Evolutionary conservation across 2,888 invertebrate species (phyloP).

Genomic region (Cephus pulcher): DNA sequence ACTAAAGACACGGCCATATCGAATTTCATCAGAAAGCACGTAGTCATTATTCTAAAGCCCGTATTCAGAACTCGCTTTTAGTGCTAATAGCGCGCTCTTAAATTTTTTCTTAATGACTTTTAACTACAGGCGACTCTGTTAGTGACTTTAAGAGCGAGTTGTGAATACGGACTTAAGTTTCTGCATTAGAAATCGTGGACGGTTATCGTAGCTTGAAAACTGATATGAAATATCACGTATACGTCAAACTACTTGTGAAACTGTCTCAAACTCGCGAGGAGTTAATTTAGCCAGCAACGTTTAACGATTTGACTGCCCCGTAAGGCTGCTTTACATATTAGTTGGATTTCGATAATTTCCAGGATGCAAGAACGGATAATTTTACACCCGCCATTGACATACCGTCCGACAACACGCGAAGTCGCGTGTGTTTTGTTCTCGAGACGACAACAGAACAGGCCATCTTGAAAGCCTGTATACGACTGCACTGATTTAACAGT

Average conservation of each 20-base stretch:
- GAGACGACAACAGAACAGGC: not conserved
- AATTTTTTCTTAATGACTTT: too few species aligned
- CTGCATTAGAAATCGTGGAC: not conserved
- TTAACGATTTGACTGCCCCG: not conserved
- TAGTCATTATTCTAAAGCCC: not conserved
- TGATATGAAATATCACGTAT: not conserved
- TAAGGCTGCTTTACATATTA: not conserved
- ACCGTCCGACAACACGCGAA: not conserved
- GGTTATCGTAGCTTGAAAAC: not conserved
- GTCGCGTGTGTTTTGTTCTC: not conserved
- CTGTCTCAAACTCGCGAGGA: not conserved
- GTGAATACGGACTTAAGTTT: too few species aligned
- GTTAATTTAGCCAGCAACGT: not conserved
- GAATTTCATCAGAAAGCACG: not conserved
- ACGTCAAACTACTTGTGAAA: not conserved
- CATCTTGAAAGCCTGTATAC: too few species aligned
- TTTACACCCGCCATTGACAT: not conserved
- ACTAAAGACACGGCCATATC: not conserved
- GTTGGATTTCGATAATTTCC: not conserved
- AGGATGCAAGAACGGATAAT: not conserved
- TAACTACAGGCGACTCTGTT: too few species aligned
- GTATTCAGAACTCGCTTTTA: too few species aligned
- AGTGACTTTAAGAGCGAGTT: too few species aligned
- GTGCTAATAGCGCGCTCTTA: too few species aligned
- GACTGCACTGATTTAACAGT: not conserved